phyloP scores from a whole-genome alignment of 2,888 invertebrate species.

The Agrotis ipsilon region DNA sequence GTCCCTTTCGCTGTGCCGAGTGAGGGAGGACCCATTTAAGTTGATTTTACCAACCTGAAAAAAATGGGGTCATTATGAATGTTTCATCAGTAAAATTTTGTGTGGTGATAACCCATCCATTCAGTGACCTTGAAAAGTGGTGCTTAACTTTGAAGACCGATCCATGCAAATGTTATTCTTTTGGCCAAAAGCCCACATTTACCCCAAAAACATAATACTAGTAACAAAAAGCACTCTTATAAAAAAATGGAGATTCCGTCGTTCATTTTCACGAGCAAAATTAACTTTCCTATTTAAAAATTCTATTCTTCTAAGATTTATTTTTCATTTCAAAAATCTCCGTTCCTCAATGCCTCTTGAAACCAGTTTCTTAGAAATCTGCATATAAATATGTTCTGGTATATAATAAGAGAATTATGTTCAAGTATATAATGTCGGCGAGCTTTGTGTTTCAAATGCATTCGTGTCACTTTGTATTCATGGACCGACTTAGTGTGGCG shows the following conservation, averaged over 20 bases:
- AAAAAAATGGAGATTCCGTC: background rate
- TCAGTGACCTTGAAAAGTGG: too few relatives aligned
- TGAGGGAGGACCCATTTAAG: too few relatives aligned
- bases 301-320: background rate
- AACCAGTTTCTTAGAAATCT: slow-evolving; percentile 29
- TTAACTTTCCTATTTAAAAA: background rate
- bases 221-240: too few relatives aligned
- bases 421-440: slow-evolving; percentile 38
- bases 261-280: background rate
- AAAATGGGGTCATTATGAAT: too few relatives aligned
- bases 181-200: too few relatives aligned
- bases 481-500: slow-evolving; percentile 60
- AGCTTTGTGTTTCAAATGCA: slow-evolving; percentile 60
- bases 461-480: slow-evolving; percentile 73
- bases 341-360: slow-evolving; percentile 12
- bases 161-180: too few relatives aligned
- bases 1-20: too few relatives aligned
- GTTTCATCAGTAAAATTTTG: too few relatives aligned
- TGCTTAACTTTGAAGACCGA: too few relatives aligned
- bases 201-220: too few relatives aligned
- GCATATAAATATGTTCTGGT: slow-evolving; percentile 54
- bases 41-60: too few relatives aligned
- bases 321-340: slow-evolving; percentile 33
- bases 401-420: slow-evolving; percentile 58
- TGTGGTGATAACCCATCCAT: too few relatives aligned